A percentile compares a stretch with the other conserved stretches of the same genome.
Evolutionary conservation across 1,140 invertebrate species (phyloP).

Genomic region (Bombus confusus): DNA sequence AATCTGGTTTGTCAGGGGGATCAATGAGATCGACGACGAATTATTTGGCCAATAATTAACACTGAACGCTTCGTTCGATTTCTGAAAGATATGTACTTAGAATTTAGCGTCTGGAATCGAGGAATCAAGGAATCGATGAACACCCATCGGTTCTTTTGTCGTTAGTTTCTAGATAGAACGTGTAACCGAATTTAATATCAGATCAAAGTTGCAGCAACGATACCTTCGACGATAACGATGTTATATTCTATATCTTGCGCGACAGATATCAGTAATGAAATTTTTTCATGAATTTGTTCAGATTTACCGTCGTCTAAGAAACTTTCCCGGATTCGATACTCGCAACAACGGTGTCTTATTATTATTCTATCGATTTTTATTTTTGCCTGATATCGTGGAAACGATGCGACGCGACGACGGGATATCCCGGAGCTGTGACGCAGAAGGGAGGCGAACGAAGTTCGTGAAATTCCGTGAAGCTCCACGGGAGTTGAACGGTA

Average conservation of each 20-base stretch:
- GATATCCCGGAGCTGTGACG: constrained; percentile 11
- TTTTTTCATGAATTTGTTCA: too few species aligned
- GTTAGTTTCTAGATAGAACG: too few species aligned
- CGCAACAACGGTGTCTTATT: too few species aligned
- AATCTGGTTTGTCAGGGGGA: not conserved
- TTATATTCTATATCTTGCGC: too few species aligned
- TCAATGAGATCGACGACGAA: not conserved
- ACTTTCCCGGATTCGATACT: too few species aligned
- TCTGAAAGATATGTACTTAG: not conserved
- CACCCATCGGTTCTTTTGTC: too few species aligned
- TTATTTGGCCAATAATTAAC: constrained; percentile 15
- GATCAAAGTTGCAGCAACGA: too few species aligned
- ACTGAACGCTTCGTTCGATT: not conserved
- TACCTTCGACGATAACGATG: too few species aligned
- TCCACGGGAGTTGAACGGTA: constrained; percentile 58
- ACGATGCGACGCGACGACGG: not conserved
- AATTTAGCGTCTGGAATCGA: not conserved
- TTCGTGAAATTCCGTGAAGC: constrained; percentile 70
- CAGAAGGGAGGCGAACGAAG: constrained; percentile 31
- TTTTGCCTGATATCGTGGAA: constrained; percentile 11
- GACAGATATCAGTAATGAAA: too few species aligned
- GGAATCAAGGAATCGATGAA: not conserved
- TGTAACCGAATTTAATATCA: too few species aligned
- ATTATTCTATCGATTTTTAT: constrained; percentile 7
- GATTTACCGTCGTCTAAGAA: too few species aligned